Evolutionary conservation across 2,888 invertebrate genomes (phyloP), one percentile per base, ranked within the genome.

Genomic region (Asteroscopus sphinx): DNA sequence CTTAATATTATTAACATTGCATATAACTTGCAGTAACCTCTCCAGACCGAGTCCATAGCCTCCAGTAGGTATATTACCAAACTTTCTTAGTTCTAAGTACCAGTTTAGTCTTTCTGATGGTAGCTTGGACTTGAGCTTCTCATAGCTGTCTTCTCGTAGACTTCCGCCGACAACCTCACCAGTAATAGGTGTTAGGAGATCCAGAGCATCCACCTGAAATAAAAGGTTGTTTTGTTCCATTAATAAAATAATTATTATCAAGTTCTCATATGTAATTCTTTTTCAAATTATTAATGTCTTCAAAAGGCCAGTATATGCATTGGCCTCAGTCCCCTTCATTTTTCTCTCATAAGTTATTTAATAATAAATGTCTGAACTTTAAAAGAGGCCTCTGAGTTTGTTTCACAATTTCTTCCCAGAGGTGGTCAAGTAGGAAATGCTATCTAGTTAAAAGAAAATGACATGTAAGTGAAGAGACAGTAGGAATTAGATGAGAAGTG

Each of bases 31-130:
- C 54, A 99, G 86, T 76, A 97, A 96, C 76, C 99, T 95, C 85
- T 99, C 99, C 82, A 99, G 96, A 0, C 99, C 99, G 80, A 99
- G 94, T 5, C 99, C 99, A 91, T 98, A 99, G 0, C 99, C 99
- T 13, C 97, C 99, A 8, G 98, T 98, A 0, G 98, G 96, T 30
- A 97, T 96, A 58, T 97, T 96, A 0, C 99, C 99, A 89, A 96
- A 98, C 88, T 96, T 96, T 55, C 99, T 94, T 51, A 99, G 88
- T 42, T 99, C 98, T 51, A 98, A 92, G 87, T 99, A 99, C 99
- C 99, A 98, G 57, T 96, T 90, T 9, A 98, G 87, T 9, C 86
- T 86, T 0, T 94, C 92, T 11, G 95, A 89, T 0, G 97, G 96
- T 37, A 97, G 85, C 83, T 96, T 96, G 1, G 84, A 67, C 72